These are phyloP conservation scores for Colinus virginianus DNA, from an alignment of 2,113 vertebrate species.

Conservation along the genomic window DNA sequence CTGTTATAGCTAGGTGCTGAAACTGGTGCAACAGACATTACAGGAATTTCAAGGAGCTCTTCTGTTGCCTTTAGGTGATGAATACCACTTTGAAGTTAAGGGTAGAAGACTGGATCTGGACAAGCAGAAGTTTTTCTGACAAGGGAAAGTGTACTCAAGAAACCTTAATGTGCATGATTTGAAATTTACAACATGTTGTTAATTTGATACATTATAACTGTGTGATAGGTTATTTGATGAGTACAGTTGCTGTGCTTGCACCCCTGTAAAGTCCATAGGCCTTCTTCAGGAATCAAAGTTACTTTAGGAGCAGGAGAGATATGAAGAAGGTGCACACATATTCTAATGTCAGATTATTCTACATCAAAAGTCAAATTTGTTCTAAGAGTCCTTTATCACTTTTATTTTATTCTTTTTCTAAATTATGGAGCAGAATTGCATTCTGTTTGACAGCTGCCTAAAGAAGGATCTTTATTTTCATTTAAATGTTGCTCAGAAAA, in stretches of 20 bases:
- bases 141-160: accelerated
- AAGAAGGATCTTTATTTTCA: too few relatives aligned
- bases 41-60: background rate
- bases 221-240: background rate
- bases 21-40: background rate
- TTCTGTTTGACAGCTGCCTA: too few relatives aligned
- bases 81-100: background rate
- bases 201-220: background rate
- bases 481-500: too few relatives aligned
- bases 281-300: background rate
- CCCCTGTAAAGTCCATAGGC: background rate
- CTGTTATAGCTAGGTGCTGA: background rate
- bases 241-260: background rate
- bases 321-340: background rate
- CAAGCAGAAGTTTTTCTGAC: background rate
- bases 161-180: background rate
- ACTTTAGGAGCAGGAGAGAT: background rate
- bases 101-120: background rate
- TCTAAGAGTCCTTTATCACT: background rate
- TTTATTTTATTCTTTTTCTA: background rate
- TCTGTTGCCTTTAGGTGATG: background rate
- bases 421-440: background rate
- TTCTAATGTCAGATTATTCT: background rate
- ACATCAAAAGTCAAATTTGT: background rate
- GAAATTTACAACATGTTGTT: background rate